Base-by-base conservation (phyloP, 2,797 vertebrate species). In the Paedocypris micromegethes region DNA sequence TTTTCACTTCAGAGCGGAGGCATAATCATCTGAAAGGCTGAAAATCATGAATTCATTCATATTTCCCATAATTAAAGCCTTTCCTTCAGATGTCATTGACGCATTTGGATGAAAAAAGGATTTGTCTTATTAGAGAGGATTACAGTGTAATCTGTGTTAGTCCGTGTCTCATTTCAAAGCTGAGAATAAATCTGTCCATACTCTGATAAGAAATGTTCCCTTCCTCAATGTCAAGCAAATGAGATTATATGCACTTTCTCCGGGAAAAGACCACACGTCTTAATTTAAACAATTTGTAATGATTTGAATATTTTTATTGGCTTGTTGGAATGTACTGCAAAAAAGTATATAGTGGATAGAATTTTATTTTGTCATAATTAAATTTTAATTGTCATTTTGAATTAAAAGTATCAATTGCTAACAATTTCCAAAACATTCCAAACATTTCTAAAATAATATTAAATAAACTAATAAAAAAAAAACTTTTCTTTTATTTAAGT, bases 281-380 rank as follows among this genome's bases (percentile, higher is more conserved):
- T 61, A 55, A 62, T 69, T 69, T 3, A 62, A 46, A 61, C 57
- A 55, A 61, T 61, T 55, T 39, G 37, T 45, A 69, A 69, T 69
- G 49, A 47, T 61, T 54, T 6, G 38, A 41, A 43, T 48, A 51
- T 52, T 37, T 61, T 23, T 51, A 48, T 53, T 6, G 59, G 40
- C 54, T 49, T 63, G 37, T 37, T 23, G 23, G 23, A 23, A 23
- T 23, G 23, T 23, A 23, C 23, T 23, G 23, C 23, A 23, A 23
- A 23, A 23, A 23, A 23, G 23, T 23, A 23, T 23, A 23, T 23
- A 1, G 23, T 23, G 23, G 23, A 23, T 23, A 23, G 23, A 23
- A 23, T 23, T 23, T 23, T 23, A 23, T 23, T 23, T 23, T 23
- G 23, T 23, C 23, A 23, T 23, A 23, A 23, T 23, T 23, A 23